Percentiles rank a stretch among this genome's conserved stretches.
phyloP scores from a whole-genome alignment of 2,113 vertebrate genomes.

The Phoxinus phoxinus region DNA sequence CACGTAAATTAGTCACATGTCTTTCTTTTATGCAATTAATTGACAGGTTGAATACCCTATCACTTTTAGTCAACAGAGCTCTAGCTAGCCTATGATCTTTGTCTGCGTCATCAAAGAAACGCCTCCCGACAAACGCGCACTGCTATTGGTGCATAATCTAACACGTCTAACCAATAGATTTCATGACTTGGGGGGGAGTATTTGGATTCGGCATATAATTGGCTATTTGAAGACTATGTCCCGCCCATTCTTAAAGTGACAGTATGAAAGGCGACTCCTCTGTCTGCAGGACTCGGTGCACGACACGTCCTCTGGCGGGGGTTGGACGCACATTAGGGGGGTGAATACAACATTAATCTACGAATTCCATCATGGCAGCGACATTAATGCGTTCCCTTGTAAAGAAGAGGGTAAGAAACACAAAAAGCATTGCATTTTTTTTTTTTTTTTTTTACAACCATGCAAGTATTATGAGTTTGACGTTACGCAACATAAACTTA shows the following conservation, averaged over 20 bases:
- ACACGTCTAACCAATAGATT: not conserved
- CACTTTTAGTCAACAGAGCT: not conserved
- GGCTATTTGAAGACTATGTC: not conserved
- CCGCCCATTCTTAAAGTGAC: slow-evolving; percentile 54
- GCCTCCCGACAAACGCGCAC: not conserved
- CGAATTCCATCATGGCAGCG: slow-evolving; percentile 68
- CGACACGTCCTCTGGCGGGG: slow-evolving; percentile 24
- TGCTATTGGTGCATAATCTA: not conserved
- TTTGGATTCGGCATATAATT: slow-evolving; percentile 45
- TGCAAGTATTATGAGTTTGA: too few relatives aligned
- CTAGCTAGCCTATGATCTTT: slow-evolving; percentile 20
- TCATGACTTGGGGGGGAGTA: slow-evolving; percentile 31
- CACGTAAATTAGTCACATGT: not conserved
- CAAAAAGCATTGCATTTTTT: not conserved
- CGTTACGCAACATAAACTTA: slow-evolving; percentile 6
- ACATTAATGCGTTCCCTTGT: slow-evolving; percentile 67
- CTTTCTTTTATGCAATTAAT: not conserved
- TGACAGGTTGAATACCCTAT: not conserved
- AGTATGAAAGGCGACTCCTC: not conserved
- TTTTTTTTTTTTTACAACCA: not conserved
- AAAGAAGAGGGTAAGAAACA: slow-evolving; percentile 72
- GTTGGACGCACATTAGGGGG: not conserved
- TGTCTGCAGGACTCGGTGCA: slow-evolving; percentile 10
- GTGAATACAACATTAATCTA: not conserved
- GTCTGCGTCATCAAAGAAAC: not conserved